Evolutionary conservation across 2,888 invertebrate genomes (phyloP), one percentile per base, ranked within the genome.

Genomic region (Agrilus cyanescens): DNA sequence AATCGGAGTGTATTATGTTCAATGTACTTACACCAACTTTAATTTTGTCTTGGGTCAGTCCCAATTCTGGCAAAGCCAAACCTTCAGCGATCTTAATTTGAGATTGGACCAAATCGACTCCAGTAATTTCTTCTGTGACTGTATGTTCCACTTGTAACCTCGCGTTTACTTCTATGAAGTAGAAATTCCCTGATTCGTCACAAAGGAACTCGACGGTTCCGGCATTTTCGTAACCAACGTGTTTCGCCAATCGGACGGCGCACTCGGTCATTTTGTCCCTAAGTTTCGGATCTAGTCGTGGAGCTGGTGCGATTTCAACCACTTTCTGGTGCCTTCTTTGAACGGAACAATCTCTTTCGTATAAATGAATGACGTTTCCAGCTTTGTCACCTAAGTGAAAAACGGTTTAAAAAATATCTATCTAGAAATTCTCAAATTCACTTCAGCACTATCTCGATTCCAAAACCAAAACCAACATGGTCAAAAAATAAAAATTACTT

Each of bases 111-210:
- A 98, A 72, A 71, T 98, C 98, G 40, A 99, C 88, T 34, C 96
- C 97, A 0, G 98, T 99, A 38, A 98, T 89, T 70, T 97, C 96
- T 71, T 99, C 98, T 1, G 97, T 97, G 12, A 98, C 91, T 0
- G 98, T 98, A 65, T 99, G 98, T 68, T 99, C 98, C 29, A 98
- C 98, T 75, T 97, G 97, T 43, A 97, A 74, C 51, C 87, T 74
- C 12, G 98, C 97, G 63, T 98, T 98, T 13, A 99, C 98, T 74
- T 99, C 98, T 57, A 99, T 99, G 68, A 99, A 99, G 70, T 85
- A 99, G 71, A 89, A 90, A 62, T 95, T 87, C n/a, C 95, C 96
- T 35, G 79, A 76, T 49, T 86, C 84, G 59, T 98, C 98, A 20
- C 88, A 76, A 30, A 99, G 70, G 69, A 97, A 99, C 65, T 99